Percentiles rank a stretch among this genome's conserved stretches.
phyloP scores from a whole-genome alignment of 2,888 invertebrate species.

The Hedychridium roseum region DNA sequence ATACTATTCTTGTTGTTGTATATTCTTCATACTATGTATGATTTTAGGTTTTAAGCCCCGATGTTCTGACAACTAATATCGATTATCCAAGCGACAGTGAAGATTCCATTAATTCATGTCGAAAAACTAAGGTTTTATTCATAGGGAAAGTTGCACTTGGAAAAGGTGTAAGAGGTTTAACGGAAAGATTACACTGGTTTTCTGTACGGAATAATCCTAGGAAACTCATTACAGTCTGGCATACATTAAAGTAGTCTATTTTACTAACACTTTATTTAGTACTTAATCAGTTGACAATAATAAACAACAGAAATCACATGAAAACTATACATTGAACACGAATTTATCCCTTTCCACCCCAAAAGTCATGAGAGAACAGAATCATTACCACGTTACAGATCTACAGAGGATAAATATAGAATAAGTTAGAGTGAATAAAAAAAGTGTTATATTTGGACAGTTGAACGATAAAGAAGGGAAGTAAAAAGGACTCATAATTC shows the following conservation, averaged over 20 bases:
- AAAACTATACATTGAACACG: no score
- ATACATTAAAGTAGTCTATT: conserved; percentile 57
- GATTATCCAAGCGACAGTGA: conserved; percentile 56
- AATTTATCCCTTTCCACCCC: no score
- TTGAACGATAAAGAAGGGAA: no score
- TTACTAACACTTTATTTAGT: no score
- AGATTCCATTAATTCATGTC: conserved; percentile 51
- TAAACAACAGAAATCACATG: no score
- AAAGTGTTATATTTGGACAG: no score
- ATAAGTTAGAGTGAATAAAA: no score
- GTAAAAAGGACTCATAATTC: no score
- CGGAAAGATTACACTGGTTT: conserved; percentile 60
- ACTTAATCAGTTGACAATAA: no score
- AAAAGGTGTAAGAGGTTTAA: conserved; percentile 58
- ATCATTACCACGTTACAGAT: no score
- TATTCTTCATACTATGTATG: not conserved
- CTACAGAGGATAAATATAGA: no score
- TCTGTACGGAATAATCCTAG: conserved; percentile 60
- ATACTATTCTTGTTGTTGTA: not conserved
- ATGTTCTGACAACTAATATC: conserved; percentile 20
- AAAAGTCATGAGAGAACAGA: no score
- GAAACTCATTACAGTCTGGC: conserved; percentile 61
- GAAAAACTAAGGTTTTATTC: conserved; percentile 45
- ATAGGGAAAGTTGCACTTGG: conserved; percentile 61
- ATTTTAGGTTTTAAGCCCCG: conserved; percentile 22